Evolutionary conservation across 2,888 invertebrate species (phyloP).

Genomic region (Drosophila helvetica): DNA sequence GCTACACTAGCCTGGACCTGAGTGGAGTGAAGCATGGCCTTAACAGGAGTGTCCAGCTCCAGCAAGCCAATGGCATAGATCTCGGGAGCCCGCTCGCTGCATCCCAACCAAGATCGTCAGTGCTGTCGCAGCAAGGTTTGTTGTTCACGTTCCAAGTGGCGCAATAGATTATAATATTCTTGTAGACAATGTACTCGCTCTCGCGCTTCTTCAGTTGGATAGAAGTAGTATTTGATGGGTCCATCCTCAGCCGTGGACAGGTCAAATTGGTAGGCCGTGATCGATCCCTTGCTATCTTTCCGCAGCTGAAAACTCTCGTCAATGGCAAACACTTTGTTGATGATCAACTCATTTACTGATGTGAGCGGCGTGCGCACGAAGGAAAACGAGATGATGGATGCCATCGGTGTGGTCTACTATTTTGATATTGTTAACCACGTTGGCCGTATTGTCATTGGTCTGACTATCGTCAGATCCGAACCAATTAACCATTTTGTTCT

Average conservation of each 20-base stretch:
- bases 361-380: slow-evolving; percentile 86
- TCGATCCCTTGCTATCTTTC: slow-evolving; percentile 84
- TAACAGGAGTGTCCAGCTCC: slow-evolving; percentile 97
- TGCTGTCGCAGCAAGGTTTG: slow-evolving; percentile 88
- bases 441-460: too few species aligned
- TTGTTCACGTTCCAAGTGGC: slow-evolving; percentile 99
- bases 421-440: too few species aligned
- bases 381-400: slow-evolving; percentile 81
- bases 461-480: too few species aligned
- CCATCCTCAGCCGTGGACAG: slow-evolving; percentile 75
- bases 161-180: slow-evolving; percentile 88
- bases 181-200: slow-evolving; percentile 82
- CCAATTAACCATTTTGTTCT: too few species aligned
- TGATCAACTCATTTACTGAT: slow-evolving; percentile 90
- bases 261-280: slow-evolving; percentile 80
- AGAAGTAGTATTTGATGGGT: slow-evolving; percentile 80
- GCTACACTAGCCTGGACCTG: slow-evolving; percentile 89
- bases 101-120: slow-evolving; percentile 89
- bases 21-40: slow-evolving; percentile 97
- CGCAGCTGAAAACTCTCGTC: slow-evolving; percentile 92
- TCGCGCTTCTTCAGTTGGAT: slow-evolving; percentile 81
- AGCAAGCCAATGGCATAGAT: slow-evolving; percentile 98
- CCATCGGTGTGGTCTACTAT: too few species aligned
- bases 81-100: slow-evolving; percentile 93
- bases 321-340: slow-evolving; percentile 92